Percentiles rank a stretch among this genome's conserved stretches.
These are phyloP conservation scores for Hypolimnas misippus DNA, from an alignment of 2,888 invertebrate genomes.

Conservation along the genomic window DNA sequence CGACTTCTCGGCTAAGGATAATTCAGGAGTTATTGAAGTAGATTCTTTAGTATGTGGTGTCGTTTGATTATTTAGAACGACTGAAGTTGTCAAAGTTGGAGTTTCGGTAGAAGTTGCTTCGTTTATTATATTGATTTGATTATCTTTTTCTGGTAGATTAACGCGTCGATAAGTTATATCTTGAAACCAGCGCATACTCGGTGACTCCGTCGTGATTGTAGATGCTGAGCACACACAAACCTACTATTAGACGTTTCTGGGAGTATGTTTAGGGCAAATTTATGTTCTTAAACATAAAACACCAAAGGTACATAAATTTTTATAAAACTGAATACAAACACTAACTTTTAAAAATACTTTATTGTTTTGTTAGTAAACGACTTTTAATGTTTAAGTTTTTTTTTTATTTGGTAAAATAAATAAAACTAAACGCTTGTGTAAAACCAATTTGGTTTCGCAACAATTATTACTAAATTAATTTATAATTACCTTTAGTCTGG, in stretches of 20 bases:
- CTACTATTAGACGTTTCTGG: slow-evolving; percentile 51
- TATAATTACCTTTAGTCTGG: slow-evolving; percentile 62
- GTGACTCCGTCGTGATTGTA: slow-evolving; percentile 43
- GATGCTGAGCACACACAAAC: slow-evolving; percentile 70
- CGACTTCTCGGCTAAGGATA: slow-evolving; percentile 69
- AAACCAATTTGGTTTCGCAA: too few species aligned
- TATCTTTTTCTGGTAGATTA: slow-evolving; percentile 41
- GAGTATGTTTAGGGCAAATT: not conserved
- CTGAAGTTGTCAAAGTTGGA: slow-evolving; percentile 11
- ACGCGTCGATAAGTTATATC: slow-evolving; percentile 40
- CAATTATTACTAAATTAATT: too few species aligned
- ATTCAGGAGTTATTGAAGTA: slow-evolving; percentile 38
- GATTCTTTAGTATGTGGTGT: not conserved
- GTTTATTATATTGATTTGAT: slow-evolving; percentile 11
- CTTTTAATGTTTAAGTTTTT: not conserved
- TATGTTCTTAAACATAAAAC: slow-evolving; percentile 5
- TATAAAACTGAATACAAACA: not conserved
- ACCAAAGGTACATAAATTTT: not conserved
- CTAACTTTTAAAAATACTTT: not conserved
- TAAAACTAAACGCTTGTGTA: too few species aligned
- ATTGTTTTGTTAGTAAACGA: not conserved
- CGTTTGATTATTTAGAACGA: slow-evolving; percentile 6
- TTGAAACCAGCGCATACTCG: slow-evolving; percentile 31
- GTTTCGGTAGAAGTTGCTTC: slow-evolving; percentile 7
- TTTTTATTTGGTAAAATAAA: too few species aligned